phyloP scores from a whole-genome alignment of 2,888 invertebrate genomes.

The Prenolepis imparis region DNA sequence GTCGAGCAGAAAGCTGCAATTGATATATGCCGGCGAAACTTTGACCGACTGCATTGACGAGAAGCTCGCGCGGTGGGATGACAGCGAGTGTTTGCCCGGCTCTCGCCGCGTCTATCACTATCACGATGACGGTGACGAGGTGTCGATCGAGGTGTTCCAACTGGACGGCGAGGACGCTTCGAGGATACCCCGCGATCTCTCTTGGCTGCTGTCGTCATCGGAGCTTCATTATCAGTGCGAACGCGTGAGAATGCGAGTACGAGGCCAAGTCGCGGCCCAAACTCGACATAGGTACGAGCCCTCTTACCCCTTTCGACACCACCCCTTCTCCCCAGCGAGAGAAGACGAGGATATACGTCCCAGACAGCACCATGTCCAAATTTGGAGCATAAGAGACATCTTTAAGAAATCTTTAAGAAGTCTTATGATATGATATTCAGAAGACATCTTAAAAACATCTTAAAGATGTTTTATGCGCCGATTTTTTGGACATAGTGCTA shows the following conservation, averaged over 20 bases:
- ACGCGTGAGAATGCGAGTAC: conserved; percentile 69
- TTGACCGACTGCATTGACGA: conserved; percentile 81
- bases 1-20: conserved; percentile 77
- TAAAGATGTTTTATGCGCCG: no score
- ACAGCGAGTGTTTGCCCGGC: conserved; percentile 64
- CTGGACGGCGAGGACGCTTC: conserved; percentile 64
- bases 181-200: conserved; percentile 70
- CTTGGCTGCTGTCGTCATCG: conserved; percentile 78
- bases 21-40: conserved; percentile 81
- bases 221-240: conserved; percentile 78
- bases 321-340: neutral
- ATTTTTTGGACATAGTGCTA: no score
- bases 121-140: conserved; percentile 61
- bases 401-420: no score
- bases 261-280: conserved; percentile 59
- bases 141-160: conserved; percentile 73
- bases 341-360: no score
- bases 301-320: neutral
- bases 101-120: conserved; percentile 50
- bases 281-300: conserved; percentile 64
- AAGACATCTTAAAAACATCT: no score
- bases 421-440: no score
- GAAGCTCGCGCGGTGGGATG: conserved; percentile 58
- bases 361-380: no score
- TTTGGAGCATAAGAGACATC: no score